Conservation (phyloP, 2,797 vertebrate genomes). For the Limnodromus scolopaceus region DNA sequence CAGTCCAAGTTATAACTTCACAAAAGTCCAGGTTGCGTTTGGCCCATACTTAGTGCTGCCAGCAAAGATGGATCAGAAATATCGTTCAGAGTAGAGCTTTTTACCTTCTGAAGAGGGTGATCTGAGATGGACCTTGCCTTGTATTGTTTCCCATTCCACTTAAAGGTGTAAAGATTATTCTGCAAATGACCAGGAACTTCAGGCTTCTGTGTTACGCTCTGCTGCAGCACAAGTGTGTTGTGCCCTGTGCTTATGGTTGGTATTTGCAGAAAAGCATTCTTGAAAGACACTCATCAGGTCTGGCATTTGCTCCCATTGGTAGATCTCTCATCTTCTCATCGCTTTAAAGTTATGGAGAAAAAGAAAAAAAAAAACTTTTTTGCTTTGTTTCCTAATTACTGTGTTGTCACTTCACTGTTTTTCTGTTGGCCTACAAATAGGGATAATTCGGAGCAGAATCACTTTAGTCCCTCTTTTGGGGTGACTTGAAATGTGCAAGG, state of each 20-base stretch:
- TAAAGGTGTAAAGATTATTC: background rate
- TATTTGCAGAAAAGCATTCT: background rate
- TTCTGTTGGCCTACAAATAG: background rate
- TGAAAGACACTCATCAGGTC: background rate
- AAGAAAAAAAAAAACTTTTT: background rate
- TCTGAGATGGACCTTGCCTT: background rate
- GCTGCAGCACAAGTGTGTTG: background rate
- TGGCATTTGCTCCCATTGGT: rapidly evolving
- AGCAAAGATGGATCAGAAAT: background rate
- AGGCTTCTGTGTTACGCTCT: background rate
- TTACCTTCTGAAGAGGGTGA: background rate
- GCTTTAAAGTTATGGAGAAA: background rate
- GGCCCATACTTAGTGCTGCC: background rate
- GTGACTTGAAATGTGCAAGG: background rate
- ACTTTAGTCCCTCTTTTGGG: background rate
- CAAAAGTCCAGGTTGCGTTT: background rate
- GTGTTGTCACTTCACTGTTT: background rate
- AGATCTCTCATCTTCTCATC: background rate
- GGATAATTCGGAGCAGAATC: background rate
- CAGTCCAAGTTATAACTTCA: background rate
- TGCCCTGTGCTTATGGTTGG: background rate
- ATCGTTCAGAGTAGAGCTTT: background rate
- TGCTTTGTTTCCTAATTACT: background rate
- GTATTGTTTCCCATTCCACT: background rate
- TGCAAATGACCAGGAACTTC: background rate